Conservation (phyloP, 2,113 vertebrate genomes). For the Hippocampus barbouri region DNA sequence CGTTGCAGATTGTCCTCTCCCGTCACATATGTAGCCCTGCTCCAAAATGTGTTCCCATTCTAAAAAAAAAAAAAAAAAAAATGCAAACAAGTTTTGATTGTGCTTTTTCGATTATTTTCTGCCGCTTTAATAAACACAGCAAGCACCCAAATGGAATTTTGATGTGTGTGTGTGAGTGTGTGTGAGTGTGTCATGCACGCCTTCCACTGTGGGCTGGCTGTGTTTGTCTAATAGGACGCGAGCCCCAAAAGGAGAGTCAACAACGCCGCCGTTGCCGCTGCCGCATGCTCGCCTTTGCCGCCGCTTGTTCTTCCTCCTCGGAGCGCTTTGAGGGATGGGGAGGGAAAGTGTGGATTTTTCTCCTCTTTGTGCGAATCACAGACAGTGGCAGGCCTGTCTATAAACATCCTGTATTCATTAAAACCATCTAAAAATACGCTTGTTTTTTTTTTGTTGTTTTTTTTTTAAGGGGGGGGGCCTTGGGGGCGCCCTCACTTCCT, state of each 20-base stretch:
- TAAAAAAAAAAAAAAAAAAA: slow-evolving; percentile 16
- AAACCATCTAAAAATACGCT: slow-evolving; percentile 81
- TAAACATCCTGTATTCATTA: slow-evolving; percentile 84
- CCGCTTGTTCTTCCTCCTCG: slow-evolving; percentile 57
- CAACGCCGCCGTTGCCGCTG: slow-evolving; percentile 54
- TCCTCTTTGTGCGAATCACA: slow-evolving; percentile 75
- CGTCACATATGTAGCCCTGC: background rate
- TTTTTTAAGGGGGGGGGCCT: background rate
- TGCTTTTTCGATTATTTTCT: slow-evolving; percentile 52
- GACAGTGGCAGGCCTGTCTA: slow-evolving; percentile 71
- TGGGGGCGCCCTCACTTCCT: slow-evolving; percentile 62
- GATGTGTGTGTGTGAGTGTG: slow-evolving; percentile 48
- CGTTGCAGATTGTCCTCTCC: background rate
- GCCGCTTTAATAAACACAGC: slow-evolving; percentile 53
- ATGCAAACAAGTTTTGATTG: slow-evolving; percentile 38
- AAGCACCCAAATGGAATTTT: slow-evolving; percentile 53
- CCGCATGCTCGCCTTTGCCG: slow-evolving; percentile 59
- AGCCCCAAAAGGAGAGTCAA: slow-evolving; percentile 60
- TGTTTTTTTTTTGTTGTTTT: background rate
- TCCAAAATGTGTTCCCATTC: background rate
- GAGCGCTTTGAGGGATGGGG: slow-evolving; percentile 60
- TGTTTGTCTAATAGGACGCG: slow-evolving; percentile 75
- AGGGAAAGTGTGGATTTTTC: slow-evolving; percentile 71
- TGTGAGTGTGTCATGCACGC: background rate
- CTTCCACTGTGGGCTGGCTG: slow-evolving; percentile 41